Base-by-base conservation (phyloP, 1,140 invertebrate species). In the Chymomyza costata region DNA sequence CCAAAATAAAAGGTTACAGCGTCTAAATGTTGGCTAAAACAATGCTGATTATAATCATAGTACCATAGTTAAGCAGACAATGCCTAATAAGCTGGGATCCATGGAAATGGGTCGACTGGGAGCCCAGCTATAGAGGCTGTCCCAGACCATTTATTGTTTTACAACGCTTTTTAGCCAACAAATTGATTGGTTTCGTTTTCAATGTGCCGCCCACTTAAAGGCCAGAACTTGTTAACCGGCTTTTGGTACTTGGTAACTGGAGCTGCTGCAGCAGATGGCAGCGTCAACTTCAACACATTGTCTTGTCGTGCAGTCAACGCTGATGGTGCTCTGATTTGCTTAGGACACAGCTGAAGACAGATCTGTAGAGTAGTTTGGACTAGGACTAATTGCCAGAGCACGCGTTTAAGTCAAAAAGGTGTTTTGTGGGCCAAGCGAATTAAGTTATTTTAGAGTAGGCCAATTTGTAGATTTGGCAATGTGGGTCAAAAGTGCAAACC, bases 41-140 rank as follows among this genome's bases (percentile, higher is more conserved):
- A 76, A 76, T 76, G 71, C 66, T 76, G 71, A 76, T 76, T 62
- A 56, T 70, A 76, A 76, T 76, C 71, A 28, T 21, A 46, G 25
- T 52, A 53, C 41, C 21, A 25, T 3, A 3, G 8, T 25, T 8
- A 25, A 25, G 21, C 21, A 25, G 21, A n/a, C n/a, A n/a, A n/a
- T n/a, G n/a, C 21, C 21, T 25, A 25, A 25, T 25, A 25, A 25
- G 21, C 21, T n/a, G n/a, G n/a, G n/a, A n/a, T n/a, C n/a, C 21
- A 25, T 25, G 21, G 21, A 25, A 25, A 25, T 25, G 21, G 21
- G 21, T 25, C 21, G 21, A n/a, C n/a, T n/a, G n/a, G n/a, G n/a
- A n/a, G n/a, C n/a, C n/a, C n/a, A n/a, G n/a, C n/a, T n/a, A n/a
- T n/a, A n/a, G n/a, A n/a, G n/a, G n/a, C n/a, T n/a, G n/a, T n/a